These are phyloP conservation scores for Rhadinocentrus ornatus DNA, from an alignment of 2,797 vertebrate species.

Conservation along the genomic window DNA sequence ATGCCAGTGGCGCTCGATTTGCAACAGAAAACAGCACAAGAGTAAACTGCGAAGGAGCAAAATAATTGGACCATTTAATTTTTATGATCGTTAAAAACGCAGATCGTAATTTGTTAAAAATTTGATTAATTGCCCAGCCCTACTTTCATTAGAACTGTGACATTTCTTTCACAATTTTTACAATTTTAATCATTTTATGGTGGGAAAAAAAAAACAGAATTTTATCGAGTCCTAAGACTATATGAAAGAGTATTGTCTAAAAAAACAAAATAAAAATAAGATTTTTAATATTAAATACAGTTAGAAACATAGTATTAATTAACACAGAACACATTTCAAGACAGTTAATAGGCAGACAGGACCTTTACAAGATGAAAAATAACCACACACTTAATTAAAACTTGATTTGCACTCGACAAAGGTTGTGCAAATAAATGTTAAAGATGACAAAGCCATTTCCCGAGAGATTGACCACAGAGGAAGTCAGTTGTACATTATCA, in stretches of 20 bases:
- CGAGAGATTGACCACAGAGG: conserved; percentile 39
- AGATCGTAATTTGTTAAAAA: too few species aligned
- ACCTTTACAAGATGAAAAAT: conserved; percentile 31
- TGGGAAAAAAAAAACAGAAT: not conserved
- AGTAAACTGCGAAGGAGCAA: too few species aligned
- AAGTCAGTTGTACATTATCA: conserved; percentile 62
- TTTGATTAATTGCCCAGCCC: too few species aligned
- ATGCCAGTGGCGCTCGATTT: too few species aligned
- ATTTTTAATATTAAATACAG: conserved; percentile 4
- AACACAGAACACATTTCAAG: conserved; percentile 13
- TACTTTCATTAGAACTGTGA: conserved; percentile 1
- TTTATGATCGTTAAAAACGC: too few species aligned
- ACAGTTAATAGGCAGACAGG: conserved; percentile 18
- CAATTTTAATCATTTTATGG: not conserved
- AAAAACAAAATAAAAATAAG: too few species aligned
- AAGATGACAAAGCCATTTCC: conserved; percentile 58
- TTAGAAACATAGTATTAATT: not conserved
- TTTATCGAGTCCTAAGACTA: not conserved
- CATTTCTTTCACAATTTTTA: not conserved
- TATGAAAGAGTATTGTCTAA: too few species aligned
- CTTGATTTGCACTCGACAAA: conserved; percentile 45
- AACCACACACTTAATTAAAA: conserved; percentile 56
- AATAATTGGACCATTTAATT: too few species aligned
- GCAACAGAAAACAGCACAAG: too few species aligned
- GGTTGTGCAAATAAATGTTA: conserved; percentile 55